Conservation (phyloP, 2,113 vertebrate genomes). For the Acinonyx jubatus region DNA sequence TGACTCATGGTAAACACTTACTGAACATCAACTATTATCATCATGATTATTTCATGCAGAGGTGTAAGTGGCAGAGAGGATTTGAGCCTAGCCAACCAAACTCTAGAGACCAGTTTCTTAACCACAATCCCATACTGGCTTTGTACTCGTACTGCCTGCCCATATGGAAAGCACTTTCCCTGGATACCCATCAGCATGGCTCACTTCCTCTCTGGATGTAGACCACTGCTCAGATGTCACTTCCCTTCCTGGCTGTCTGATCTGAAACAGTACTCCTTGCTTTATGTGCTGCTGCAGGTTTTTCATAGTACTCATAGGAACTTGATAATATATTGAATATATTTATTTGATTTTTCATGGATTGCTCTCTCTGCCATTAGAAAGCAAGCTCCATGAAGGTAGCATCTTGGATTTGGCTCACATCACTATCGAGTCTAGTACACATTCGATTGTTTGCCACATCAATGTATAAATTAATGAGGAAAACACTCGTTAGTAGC, state of each 20-base stretch:
- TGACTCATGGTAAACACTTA: not conserved
- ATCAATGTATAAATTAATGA: not conserved
- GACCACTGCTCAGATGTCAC: not conserved
- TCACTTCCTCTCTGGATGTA: not conserved
- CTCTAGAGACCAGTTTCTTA: not conserved
- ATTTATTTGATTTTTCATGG: not conserved
- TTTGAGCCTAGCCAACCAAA: not conserved
- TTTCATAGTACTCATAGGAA: not conserved
- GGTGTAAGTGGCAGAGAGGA: not conserved
- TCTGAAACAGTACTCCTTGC: not conserved
- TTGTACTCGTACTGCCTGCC: not conserved
- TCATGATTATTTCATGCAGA: not conserved
- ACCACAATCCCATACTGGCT: not conserved
- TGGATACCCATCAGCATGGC: not conserved
- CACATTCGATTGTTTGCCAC: not conserved
- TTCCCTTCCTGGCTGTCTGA: not conserved
- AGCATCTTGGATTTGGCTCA: not conserved
- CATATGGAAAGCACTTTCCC: not conserved
- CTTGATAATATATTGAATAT: not conserved
- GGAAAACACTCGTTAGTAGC: not conserved
- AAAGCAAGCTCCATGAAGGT: not conserved
- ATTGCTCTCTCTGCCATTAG: not conserved
- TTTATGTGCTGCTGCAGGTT: not conserved
- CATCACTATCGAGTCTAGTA: not conserved
- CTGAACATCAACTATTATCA: not conserved